Evolutionary conservation across 2,888 invertebrate genomes (phyloP).

Genomic region (Ennomos quercinarius): DNA sequence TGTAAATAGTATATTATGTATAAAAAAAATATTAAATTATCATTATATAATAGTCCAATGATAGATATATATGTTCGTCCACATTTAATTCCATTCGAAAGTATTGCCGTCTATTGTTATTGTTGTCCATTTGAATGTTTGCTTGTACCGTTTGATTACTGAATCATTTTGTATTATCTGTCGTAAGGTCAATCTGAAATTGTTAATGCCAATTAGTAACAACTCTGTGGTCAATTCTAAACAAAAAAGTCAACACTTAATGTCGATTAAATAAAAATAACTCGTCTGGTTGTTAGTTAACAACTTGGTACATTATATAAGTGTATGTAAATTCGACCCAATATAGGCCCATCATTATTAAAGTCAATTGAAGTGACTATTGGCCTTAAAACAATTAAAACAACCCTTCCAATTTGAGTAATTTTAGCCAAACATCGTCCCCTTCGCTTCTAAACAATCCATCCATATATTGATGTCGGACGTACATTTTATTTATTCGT

Average conservation of each 20-base stretch:
- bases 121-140: slow-evolving; percentile 72
- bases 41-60: slow-evolving; percentile 77
- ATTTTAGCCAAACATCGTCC: slow-evolving; percentile 66
- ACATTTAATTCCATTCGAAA: slow-evolving; percentile 78
- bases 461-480: slow-evolving; percentile 77
- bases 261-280: slow-evolving; percentile 27
- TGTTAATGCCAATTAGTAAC: slow-evolving; percentile 38
- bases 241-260: slow-evolving; percentile 11
- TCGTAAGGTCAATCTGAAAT: slow-evolving; percentile 51
- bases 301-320: neutral
- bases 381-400: slow-evolving; percentile 61
- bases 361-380: slow-evolving; percentile 67
- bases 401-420: slow-evolving; percentile 47
- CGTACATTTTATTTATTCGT: slow-evolving; percentile 71
- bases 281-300: slow-evolving; percentile 6
- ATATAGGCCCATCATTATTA: slow-evolving; percentile 14
- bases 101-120: slow-evolving; percentile 78
- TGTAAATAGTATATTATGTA: slow-evolving; percentile 73
- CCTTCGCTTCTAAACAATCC: slow-evolving; percentile 74
- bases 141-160: slow-evolving; percentile 57
- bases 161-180: slow-evolving; percentile 59
- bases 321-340: slow-evolving; percentile 15
- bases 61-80: slow-evolving; percentile 81
- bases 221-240: slow-evolving; percentile 37
- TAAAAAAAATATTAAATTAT: slow-evolving; percentile 64